Conservation (phyloP, 1,140 invertebrate genomes). For the Apis mellifera region Amel_HAv3.1 CM009942.2:5912501-5913000, state of each 20-base stretch:
- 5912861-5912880: conserved; percentile 2
- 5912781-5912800: background rate
- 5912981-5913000: background rate
- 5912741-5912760: conserved; percentile 1
- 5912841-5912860: background rate
- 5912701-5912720: background rate
- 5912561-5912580: background rate
- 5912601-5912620: background rate
- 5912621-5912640: background rate
- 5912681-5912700: background rate
- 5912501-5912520: background rate
- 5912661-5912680: too few species aligned
- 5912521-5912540: background rate
- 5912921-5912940: background rate
- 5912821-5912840: conserved; percentile 28
- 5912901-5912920: background rate
- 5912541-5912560: too few species aligned
- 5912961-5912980: too few species aligned
- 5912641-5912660: background rate
- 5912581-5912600: too few species aligned
- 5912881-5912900: conserved; percentile 33
- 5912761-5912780: background rate
- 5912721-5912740: conserved; percentile 26
- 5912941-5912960: too few species aligned
- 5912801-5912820: too few species aligned